phyloP scores from a whole-genome alignment of 1,140 invertebrate species.

The Brevipalpus yothersi region DNA sequence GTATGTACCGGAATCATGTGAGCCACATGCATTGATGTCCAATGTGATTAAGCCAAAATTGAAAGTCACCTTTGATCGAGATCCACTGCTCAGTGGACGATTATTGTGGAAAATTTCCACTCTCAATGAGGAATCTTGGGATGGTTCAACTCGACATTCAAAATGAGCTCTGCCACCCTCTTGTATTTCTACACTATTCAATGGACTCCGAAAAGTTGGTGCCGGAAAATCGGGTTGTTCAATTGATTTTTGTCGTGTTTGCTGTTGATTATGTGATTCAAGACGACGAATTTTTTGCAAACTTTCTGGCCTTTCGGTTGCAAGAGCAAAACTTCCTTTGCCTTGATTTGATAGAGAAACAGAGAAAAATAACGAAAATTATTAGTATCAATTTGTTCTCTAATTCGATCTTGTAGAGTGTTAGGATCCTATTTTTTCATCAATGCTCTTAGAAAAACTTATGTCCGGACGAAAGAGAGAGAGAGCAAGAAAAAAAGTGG shows the following conservation, averaged over 20 bases:
- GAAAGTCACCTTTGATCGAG: slow-evolving; percentile 52
- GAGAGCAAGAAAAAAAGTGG: too few relatives aligned
- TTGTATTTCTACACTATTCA: slow-evolving; percentile 68
- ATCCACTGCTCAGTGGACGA: slow-evolving; percentile 36
- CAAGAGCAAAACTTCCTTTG: slow-evolving; percentile 15
- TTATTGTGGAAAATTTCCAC: slow-evolving; percentile 96
- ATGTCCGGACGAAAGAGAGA: too few relatives aligned
- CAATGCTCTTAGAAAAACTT: too few relatives aligned
- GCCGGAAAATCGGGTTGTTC: slow-evolving; percentile 47
- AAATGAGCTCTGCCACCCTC: slow-evolving; percentile 90
- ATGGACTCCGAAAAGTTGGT: slow-evolving; percentile 63
- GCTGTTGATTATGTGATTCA: slow-evolving; percentile 27
- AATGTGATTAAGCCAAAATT: slow-evolving; percentile 74
- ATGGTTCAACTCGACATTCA: slow-evolving; percentile 79
- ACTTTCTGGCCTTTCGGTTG: slow-evolving; percentile 47
- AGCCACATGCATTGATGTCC: slow-evolving; percentile 61
- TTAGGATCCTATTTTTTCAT: too few relatives aligned
- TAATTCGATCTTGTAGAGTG: too few relatives aligned
- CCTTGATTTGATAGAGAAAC: neutral
- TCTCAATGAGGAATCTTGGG: slow-evolving; percentile 83
- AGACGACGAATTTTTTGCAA: slow-evolving; percentile 35
- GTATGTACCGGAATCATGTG: slow-evolving; percentile 60
- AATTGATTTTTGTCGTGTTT: slow-evolving; percentile 15
- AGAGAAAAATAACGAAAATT: neutral
- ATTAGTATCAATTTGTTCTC: too few relatives aligned